Evolutionary conservation across 2,113 vertebrate genomes (phyloP), one percentile per base, ranked within the genome.

Genomic region (Pluvialis apricaria): DNA sequence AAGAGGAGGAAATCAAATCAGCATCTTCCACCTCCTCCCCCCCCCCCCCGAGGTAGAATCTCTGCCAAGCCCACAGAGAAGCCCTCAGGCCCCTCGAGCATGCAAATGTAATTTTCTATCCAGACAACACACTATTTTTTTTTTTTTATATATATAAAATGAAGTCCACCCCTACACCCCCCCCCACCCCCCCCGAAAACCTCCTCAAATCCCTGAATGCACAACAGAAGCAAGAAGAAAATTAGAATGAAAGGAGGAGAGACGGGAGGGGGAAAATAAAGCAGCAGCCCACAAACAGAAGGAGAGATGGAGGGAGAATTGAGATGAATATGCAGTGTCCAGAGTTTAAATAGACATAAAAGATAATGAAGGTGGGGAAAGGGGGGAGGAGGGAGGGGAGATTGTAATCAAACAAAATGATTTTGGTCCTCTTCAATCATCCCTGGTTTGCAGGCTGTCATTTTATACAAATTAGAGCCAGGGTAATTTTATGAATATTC

Each of bases 401-500:
- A 97, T 93, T 97, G 97, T 97, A 98, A 98, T 98, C 98, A 98
- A 97, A 98, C 96, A 97, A 97, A 97, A 98, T 98, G 81, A 97
- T 97, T 97, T 95, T 94, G 88, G 97, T 94, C 94, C 97, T 97
- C 97, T 98, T 98, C 97, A 97, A 92, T 97, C 97, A 98, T 96
- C 73, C 92, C 88, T 96, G 96, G 97, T 97, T 94, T 98, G 97
- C 95, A 97, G 97, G 94, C 97, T 98, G 98, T 98, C 96, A 98
- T 98, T 98, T 98, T 98, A 97, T 98, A 98, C 97, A 98, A 98
- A 98, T 98, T 97, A 98, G 97, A 98, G 96, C 96, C 11, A 60
- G 90, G 96, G 96, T 97, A 98, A 98, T 98, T 96, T 98, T 98
- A 98, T 98, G 98, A 98, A 98, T 98, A 98, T 98, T 98, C 98